Base-by-base conservation (phyloP, 2,113 vertebrate genomes). In the Ondatra zibethicus region DNA sequence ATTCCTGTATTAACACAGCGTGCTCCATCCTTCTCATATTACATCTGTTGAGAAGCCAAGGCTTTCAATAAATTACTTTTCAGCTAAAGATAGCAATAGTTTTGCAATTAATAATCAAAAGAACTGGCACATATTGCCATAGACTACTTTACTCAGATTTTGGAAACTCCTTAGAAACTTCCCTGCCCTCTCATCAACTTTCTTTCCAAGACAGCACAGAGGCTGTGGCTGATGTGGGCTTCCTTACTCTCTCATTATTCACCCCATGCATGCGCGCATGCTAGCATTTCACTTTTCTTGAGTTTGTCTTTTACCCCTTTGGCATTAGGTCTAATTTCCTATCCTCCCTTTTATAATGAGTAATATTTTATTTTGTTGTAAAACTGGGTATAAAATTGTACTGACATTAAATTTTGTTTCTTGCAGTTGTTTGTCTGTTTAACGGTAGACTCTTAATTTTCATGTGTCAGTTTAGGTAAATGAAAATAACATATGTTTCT, bases 401-500 rank as follows among this genome's bases (percentile, higher is more conserved):
- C 65, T 77, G 39, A 7, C 91, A 88, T 58, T 96, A 19, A 66
- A 90, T 93, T 92, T 94, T 45, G 84, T 92, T 92, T 75, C 70
- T 88, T 93, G 16, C 21, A 90, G 39, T 89, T 29, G 12, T 96
- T 81, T 82, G 7, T 86, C 65, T 95, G 7, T 70, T 93, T 95
- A 97, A 92, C 84, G 61, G 39, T 12, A 82, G 66, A 33, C 14
- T 91, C 29, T 94, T 89, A 89, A 96, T 93, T 96, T 89, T 63
- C 61, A 76, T 42, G 19, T 97, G 80, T 93, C 92, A 50, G 23
- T 75, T 97, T 88, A 21, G 39, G 14, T 68, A 63, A 61, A 45
- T 89, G 68, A 95, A 95, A 93, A 96, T 45, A 95, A 95, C 36
- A 58, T 76, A 11, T 52, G 19, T 63, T 93, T 19, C 29, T 95